Base-by-base conservation (phyloP, 1,140 invertebrate species). In the Acyrthosiphon pisum region DNA sequence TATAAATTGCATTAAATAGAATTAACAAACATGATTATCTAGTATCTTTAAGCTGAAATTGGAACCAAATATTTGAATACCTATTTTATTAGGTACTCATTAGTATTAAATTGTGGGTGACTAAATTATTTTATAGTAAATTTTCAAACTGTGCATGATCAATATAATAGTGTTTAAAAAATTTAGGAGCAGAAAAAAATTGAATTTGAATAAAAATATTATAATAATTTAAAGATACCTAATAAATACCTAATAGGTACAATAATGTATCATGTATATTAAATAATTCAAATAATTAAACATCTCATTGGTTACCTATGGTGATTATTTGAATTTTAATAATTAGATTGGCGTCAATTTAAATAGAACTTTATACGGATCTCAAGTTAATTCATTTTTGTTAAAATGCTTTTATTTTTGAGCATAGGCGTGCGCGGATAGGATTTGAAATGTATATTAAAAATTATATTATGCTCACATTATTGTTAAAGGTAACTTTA, bases 391-490 rank as follows among this genome's bases (percentile, higher is more conserved):
- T 76, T 89, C 53, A 89, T 89, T 37, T 56, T 89, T 68, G 37
- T 68, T 68, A n/a, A 68, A 68, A 90, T 44, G 37, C 44, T 18
- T 44, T 26, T 37, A 60, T 90, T 46, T 56, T 90, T 60, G 60
- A 76, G 23, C 87, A 90, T 90, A 90, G 56, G 89, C 89, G 89
- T 44, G 89, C 89, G 89, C 89, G n/a, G 41, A 68, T 46, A 90
- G 56, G 30, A 44, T 44, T 60, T 90, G 26, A 68, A 68, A 44
- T 60, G 23, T 90, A 30, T 90, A 26, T 88, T 50, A 7, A 46
- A 0, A 44, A 41, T 83, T 23, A 87, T 48, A 48, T 37, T 89
- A 35, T 8, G 48, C 20, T 53, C 50, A 53, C 35, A 37, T 37
- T 26, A 53, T 56, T 41, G 46, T 68, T 90, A 68, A 44, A 68